phyloP scores from a whole-genome alignment of 2,113 vertebrate species.

The Syrmaticus mikado region DNA sequence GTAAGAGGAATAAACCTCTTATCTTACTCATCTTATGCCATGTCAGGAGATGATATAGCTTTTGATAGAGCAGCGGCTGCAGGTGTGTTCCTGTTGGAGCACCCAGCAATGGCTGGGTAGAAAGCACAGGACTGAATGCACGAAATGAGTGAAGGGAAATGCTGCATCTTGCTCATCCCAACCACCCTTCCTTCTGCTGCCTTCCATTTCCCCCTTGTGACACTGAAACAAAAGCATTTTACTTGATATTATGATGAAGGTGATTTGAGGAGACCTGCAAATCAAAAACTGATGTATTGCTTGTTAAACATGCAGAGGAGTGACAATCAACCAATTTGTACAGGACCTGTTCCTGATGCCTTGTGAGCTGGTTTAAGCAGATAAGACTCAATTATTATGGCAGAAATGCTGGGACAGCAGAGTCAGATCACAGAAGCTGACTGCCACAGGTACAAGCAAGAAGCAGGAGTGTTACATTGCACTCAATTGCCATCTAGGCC shows the following conservation, averaged over 20 bases:
- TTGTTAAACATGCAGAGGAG: background rate
- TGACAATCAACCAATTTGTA: background rate
- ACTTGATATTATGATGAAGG: background rate
- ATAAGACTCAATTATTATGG: background rate
- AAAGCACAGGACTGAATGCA: background rate
- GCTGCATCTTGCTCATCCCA: background rate
- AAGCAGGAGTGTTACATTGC: background rate
- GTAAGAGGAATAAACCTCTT: background rate
- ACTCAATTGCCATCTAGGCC: background rate
- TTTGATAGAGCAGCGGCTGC: background rate
- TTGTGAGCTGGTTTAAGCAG: background rate
- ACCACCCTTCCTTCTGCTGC: background rate
- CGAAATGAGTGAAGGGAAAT: background rate
- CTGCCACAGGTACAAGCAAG: background rate
- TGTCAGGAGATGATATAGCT: background rate
- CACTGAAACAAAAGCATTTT: background rate
- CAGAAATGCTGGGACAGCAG: background rate
- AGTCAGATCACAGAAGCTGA: background rate
- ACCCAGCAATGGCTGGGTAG: background rate
- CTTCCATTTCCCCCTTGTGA: background rate
- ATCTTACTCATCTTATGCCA: rapidly evolving
- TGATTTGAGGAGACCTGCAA: background rate
- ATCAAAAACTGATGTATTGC: background rate
- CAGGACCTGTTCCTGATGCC: background rate
- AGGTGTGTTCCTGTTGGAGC: background rate